Evolutionary conservation across 1,140 invertebrate species (phyloP).

Genomic region (Aphelenchoides fujianensis): DNA sequence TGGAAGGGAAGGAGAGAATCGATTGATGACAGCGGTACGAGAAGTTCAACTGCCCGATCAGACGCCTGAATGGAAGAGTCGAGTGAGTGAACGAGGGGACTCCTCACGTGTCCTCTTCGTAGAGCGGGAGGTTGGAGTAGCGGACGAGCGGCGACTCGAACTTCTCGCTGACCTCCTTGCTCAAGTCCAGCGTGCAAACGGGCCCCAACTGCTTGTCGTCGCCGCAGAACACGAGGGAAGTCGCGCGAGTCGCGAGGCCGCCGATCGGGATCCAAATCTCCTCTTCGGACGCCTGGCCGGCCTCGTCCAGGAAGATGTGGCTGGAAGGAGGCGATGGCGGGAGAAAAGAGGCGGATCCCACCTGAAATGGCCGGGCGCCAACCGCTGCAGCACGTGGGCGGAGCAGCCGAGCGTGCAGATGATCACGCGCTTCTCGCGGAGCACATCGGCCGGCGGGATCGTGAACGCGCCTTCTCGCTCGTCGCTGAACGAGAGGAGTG

Average conservation of each 20-base stretch:
- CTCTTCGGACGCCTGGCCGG: constrained; percentile 18
- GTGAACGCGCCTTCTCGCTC: neutral
- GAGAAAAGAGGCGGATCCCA: too few species aligned
- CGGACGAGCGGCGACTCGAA: constrained; percentile 6
- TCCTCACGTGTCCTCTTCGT: neutral
- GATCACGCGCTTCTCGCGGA: neutral
- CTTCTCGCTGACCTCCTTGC: neutral
- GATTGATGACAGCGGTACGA: constrained; percentile 12
- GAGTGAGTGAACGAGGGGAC: too few species aligned
- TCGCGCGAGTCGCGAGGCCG: neutral
- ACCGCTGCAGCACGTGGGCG: neutral
- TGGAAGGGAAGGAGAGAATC: constrained; percentile 2
- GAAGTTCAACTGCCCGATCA: neutral
- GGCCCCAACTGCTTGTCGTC: constrained; percentile 6
- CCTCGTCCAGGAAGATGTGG: constrained; percentile 19
- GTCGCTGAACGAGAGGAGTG: neutral
- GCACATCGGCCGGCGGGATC: neutral
- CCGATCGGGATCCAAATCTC: constrained; percentile 21
- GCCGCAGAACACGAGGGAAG: constrained; percentile 19
- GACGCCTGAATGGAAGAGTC: too few species aligned
- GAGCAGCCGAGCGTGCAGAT: constrained; percentile 6
- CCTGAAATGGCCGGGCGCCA: constrained; percentile 6
- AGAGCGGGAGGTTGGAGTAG: neutral
- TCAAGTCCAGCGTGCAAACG: constrained; percentile 1
- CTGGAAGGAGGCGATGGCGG: too few species aligned